Base-by-base conservation (phyloP, 2,797 vertebrate species). In the Neoniphon sammara region DNA sequence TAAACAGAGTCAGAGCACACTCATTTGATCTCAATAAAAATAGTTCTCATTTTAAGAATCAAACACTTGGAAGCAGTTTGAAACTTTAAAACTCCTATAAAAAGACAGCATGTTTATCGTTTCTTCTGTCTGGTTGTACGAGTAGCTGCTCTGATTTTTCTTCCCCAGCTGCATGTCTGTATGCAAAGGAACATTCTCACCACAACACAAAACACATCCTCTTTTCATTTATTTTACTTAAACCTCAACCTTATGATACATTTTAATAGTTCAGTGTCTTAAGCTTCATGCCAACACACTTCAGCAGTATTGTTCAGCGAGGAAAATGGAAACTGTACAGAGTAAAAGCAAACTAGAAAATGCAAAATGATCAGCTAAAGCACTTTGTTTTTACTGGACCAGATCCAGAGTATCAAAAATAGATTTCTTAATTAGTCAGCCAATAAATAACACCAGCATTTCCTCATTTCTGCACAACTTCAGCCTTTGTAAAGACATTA, bases 321-420 rank as follows among this genome's bases (percentile, higher is more conserved):
- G 55, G 49, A 17, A 75, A 67, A 73, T 82, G 65, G 79, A 81
- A 88, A 89, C 83, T n/a, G 7, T 25, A 55, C 61, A 55, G 52
- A 73, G 52, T 73, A 47, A 71, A 80, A 73, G 60, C 62, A 70
- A 65, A 59, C 52, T 62, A 56, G 66, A 66, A 85, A 85, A 42
- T 73, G 56, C 56, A 44, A 66, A 73, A 80, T 62, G 46, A 70
- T 70, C 55, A 63, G 65, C 66, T 58, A 62, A 70, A 67, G 30
- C 46, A 10, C 17, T 47, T 56, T 6, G 31, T 56, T 62, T 65
- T 42, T 49, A 39, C 59, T 65, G 54, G 79, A 78, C 20, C 58
- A 63, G 17, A 81, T 72, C 81, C 70, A 75, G 39, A 55, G 81
- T 88, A 88, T 88, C 70, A 85, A 89, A 91, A 89, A 89, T 83